Evolutionary conservation across 37 sponge, comb jelly and placozoan genomes (phyloP), one percentile per base, ranked within the genome.

Genomic region (Beroe forskalii): DNA sequence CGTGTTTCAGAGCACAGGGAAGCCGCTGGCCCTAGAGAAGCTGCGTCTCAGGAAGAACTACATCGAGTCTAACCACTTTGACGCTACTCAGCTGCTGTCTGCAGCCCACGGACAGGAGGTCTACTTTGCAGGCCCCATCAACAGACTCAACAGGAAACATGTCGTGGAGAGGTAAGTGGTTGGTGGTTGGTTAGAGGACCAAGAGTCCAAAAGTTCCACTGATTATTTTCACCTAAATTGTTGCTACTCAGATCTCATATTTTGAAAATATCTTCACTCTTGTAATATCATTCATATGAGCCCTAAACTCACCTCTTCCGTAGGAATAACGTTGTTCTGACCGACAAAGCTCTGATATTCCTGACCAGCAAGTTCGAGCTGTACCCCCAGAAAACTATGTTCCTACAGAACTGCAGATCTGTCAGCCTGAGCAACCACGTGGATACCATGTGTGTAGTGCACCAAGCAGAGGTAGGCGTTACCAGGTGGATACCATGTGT

Each of bases 101-200:
- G 23, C 75, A 35, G 39, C 75, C 22, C 75, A 72, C 35, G 75
- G 75, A 1, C 14, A 33, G 9, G 2, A 36, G 40, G 19, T 72
- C 6, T 22, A 30, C 4, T 72, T 72, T 32, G 30, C 75, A 30
- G 75, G 39, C 35, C 75, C 75, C 8, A 72, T 72, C 4, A 72
- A 72, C 75, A 23, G 75, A 36, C 75, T 72, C 4, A 72, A 72
- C 75, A 72, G 75, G 39, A 72, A 72, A 72, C 75, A 72, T 72
- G 75, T 72, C 1, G 75, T 72, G 30, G 75, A 72, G 20, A 72
- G 75, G 75, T 72, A 8, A 36, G 66, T n/a, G n/a, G n/a, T n/a
- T n/a, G n/a, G n/a, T n/a, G n/a, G n/a, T n/a, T n/a, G n/a, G n/a
- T n/a, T n/a, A n/a, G n/a, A n/a, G n/a, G n/a, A n/a, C n/a, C n/a